phyloP scores from a whole-genome alignment of 1,140 invertebrate species.

The Brachionus asplanchnoidis region DNA sequence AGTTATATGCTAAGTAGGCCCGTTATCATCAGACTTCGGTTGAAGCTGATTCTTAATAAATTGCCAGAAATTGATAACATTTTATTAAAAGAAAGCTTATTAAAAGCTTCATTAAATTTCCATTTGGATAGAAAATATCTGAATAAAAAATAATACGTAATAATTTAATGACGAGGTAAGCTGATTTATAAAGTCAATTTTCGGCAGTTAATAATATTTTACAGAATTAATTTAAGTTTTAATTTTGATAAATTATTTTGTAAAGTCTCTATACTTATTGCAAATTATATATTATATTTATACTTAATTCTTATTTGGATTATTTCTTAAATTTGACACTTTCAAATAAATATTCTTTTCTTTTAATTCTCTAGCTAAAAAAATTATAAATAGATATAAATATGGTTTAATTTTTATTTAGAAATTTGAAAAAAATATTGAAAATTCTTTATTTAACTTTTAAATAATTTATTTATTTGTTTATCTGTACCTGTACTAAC shows the following conservation, averaged over 20 bases:
- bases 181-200: background rate
- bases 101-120: background rate
- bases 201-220: background rate
- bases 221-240: background rate
- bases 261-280: too few species aligned
- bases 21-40: background rate
- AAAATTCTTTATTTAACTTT: too few species aligned
- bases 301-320: too few species aligned
- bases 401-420: too few species aligned
- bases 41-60: background rate
- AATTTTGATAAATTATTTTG: background rate
- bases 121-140: background rate
- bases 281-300: too few species aligned
- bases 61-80: background rate
- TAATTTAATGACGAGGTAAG: background rate
- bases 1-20: background rate
- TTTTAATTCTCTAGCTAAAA: background rate
- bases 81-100: background rate
- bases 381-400: background rate
- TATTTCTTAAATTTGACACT: too few species aligned
- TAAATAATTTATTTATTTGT: too few species aligned
- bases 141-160: background rate
- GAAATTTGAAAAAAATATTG: too few species aligned
- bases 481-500: too few species aligned
- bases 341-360: too few species aligned